Conservation (phyloP, 1,140 invertebrate genomes). For the Drosophila lini region DNA sequence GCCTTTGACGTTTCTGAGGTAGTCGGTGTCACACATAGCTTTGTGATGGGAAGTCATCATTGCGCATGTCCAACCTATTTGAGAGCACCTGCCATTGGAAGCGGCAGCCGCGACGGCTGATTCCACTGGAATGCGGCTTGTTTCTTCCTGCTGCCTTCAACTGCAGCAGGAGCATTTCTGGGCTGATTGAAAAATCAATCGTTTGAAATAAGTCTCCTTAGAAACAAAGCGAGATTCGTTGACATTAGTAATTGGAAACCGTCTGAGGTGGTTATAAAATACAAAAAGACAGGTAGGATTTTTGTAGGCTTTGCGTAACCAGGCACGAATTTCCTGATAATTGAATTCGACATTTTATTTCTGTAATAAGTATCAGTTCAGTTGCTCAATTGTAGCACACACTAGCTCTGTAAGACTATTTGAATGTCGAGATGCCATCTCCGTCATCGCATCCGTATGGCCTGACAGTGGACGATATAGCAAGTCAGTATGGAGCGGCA, state of each 20-base stretch:
- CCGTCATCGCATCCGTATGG: conserved; percentile 52
- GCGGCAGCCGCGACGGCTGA: conserved; percentile 27
- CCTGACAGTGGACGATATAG: conserved; percentile 41
- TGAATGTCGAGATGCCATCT: conserved; percentile 53
- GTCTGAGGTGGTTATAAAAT: conserved; percentile 20
- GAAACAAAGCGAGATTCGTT: background rate
- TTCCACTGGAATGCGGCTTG: conserved; percentile 61
- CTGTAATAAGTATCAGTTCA: background rate
- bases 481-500: conserved; percentile 42
- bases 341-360: conserved; percentile 5
- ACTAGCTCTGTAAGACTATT: background rate
- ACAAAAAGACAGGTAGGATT: conserved; percentile 5
- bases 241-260: conserved; percentile 1
- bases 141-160: conserved; percentile 40
- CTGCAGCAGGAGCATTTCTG: conserved; percentile 37
- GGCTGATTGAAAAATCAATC: conserved; percentile 33
- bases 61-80: conserved; percentile 59
- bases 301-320: conserved; percentile 66
- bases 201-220: conserved; percentile 3
- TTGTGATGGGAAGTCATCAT: background rate
- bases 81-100: conserved; percentile 23
- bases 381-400: background rate
- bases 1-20: background rate
- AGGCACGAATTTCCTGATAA: conserved; percentile 16
- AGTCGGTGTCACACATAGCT: background rate